Base-by-base conservation (phyloP, 2,888 invertebrate species). In the Cephonodes hylas region DNA sequence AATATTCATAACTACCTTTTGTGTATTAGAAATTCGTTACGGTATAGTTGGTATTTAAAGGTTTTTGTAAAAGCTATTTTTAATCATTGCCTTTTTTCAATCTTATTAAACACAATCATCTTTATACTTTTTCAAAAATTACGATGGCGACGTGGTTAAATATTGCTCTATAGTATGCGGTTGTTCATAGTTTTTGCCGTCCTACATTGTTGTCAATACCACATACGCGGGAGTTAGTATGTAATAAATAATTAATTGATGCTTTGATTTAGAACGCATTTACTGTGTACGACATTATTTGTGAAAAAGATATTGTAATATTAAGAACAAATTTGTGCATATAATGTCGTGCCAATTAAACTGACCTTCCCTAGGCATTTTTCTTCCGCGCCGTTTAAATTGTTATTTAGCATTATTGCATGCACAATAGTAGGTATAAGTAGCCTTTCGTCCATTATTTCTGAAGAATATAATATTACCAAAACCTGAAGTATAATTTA, bases 171-270 rank as follows among this genome's bases (percentile, higher is more conserved):
- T 72, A 70, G 65, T 53, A 61, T 70, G 73, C 74, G 77, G 80
- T 83, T 81, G 83, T 79, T 77, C 58, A 58, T 42, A 44, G 75
- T 72, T 70, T 64, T 73, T 79, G 74, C 83, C 83, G 83, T 81
- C 81, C 80, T 76, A 65, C 71, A 67, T 73, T 44, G 20, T 44
- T 44, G 20, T 59, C 42, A 44, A 38, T 38, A 57, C 20, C 15
- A 31, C 27, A 27, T 31, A 53, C 31, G 18, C 7, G 8, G 31
- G 8, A 31, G n/a, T 53, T 53, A 31, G 8, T 27, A 53, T 27
- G 7, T 25, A 48, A 7, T 53, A 27, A 48, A n/a, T 15, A 18
- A 18, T 20, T 8, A 18, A 18, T 20, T 8, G n/a, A 25, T 15
- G 7, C 2, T 27, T 53, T 0, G 15, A n/a, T 38, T 38, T n/a